A percentile compares a stretch with the other conserved stretches of the same genome.
Conservation (phyloP, 2,797 vertebrate species). For the Lutjanus campechanus region DNA sequence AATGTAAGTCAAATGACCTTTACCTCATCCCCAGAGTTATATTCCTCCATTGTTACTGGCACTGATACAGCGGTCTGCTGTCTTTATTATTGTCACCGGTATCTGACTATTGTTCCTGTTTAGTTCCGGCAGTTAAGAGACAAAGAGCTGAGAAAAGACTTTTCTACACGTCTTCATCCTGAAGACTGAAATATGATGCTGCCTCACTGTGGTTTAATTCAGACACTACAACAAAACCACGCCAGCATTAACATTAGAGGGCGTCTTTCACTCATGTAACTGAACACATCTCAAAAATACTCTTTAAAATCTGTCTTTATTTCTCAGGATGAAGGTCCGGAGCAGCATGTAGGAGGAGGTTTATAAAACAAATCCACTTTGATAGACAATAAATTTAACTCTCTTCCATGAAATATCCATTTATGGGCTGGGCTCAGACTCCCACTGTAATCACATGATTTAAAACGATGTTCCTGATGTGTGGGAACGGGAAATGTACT, state of each 20-base stretch:
- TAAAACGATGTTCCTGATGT: neutral
- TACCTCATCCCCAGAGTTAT: conserved; percentile 86
- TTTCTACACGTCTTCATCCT: rapidly evolving
- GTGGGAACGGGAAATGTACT: neutral
- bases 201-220: conserved; percentile 22
- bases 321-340: neutral
- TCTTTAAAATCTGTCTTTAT: neutral
- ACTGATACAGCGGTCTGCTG: neutral
- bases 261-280: neutral
- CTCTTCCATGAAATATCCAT: neutral
- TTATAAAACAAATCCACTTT: neutral
- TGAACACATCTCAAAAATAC: neutral
- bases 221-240: neutral
- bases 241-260: neutral
- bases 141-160: conserved; percentile 29
- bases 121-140: conserved; percentile 10
- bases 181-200: rapidly evolving
- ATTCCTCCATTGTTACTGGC: conserved; percentile 83
- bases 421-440: neutral
- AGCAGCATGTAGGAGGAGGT: neutral
- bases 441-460: neutral
- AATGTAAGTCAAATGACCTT: neutral
- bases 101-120: conserved; percentile 37
- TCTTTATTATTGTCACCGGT: conserved; percentile 11
- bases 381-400: neutral